A percentile compares a stretch with the other conserved stretches of the same genome.
phyloP scores from a whole-genome alignment of 1,140 invertebrate species.

The fruit fly (Drosophila melanogaster) region Release_6_plus_ISO1_MT NC_004354.4:17102001-17102500 shows the following conservation, averaged over 20 bases:
- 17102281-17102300: background rate
- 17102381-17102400: constrained; percentile 29
- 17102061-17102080: too few relatives aligned
- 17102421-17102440: constrained; percentile 55
- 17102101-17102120: too few relatives aligned
- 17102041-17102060: background rate
- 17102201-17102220: background rate
- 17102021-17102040: too few relatives aligned
- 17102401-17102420: constrained; percentile 34
- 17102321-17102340: constrained; percentile 18
- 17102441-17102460: constrained; percentile 67
- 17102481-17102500: constrained; percentile 14
- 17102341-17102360: too few relatives aligned
- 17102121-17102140: too few relatives aligned
- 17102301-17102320: background rate
- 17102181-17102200: too few relatives aligned
- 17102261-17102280: background rate
- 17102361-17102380: constrained; percentile 22
- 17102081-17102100: too few relatives aligned
- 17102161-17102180: too few relatives aligned
- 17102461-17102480: constrained; percentile 55
- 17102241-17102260: background rate
- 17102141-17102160: too few relatives aligned
- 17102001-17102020: too few relatives aligned
- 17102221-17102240: background rate